Evolutionary conservation across 2,113 vertebrate genomes (phyloP).

Genomic region (Nibea coibor): DNA sequence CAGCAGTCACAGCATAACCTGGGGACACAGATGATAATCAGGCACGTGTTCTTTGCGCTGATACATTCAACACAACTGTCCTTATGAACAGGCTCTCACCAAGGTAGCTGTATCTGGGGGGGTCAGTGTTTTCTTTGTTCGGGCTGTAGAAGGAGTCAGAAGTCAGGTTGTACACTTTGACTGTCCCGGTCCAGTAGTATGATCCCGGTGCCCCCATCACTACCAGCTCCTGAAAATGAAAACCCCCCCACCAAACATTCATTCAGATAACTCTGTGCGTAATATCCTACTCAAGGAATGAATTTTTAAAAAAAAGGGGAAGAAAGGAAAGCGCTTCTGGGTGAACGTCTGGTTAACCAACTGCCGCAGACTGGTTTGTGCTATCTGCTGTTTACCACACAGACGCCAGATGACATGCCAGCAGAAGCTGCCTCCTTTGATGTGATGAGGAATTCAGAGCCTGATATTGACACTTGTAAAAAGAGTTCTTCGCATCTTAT

Average conservation of each 20-base stretch:
- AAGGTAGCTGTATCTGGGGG: conserved; percentile 93
- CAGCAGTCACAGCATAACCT: conserved; percentile 96
- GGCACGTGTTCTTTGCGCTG: not conserved
- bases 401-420: conserved; percentile 44
- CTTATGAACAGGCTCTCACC: conserved; percentile 82
- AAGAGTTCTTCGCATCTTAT: conserved; percentile 46
- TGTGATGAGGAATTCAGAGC: conserved; percentile 55
- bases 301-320: not conserved
- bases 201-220: conserved; percentile 98
- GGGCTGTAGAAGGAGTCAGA: conserved; percentile 92
- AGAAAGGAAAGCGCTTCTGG: conserved; percentile 35
- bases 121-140: conserved; percentile 88
- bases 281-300: not conserved
- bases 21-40: conserved; percentile 37
- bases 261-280: conserved; percentile 29
- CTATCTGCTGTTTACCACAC: conserved; percentile 74
- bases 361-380: conserved; percentile 74
- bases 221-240: conserved; percentile 89
- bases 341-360: conserved; percentile 76
- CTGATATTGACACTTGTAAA: conserved; percentile 47
- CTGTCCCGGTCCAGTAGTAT: conserved; percentile 97
- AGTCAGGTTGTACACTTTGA: conserved; percentile 96
- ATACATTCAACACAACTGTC: not conserved
- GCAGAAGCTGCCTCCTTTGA: conserved; percentile 61
- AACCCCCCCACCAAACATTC: not conserved